These are phyloP conservation scores for Hippocampus zosterae DNA, from an alignment of 2,113 vertebrate species.

Conservation along the genomic window DNA sequence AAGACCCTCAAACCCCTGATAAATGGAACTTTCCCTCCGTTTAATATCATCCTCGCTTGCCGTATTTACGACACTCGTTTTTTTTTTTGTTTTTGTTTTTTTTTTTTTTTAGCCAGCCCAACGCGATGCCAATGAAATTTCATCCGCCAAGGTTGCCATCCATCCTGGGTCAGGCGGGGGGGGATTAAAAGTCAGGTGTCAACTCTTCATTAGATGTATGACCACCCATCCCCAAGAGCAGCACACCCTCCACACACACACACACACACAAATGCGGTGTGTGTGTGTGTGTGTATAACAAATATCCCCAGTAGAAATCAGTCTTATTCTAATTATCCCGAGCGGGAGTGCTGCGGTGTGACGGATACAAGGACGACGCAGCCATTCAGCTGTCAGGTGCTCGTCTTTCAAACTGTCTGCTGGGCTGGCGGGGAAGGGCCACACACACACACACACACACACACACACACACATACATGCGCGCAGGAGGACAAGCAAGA, in stretches of 20 bases:
- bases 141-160: conserved; percentile 63
- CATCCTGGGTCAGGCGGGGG: conserved; percentile 33
- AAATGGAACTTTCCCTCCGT: conserved; percentile 69
- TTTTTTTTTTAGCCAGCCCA: conserved; percentile 26
- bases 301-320: conserved; percentile 46
- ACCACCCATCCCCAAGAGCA: conserved; percentile 12
- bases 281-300: conserved; percentile 23
- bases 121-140: conserved; percentile 51
- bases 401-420: conserved; percentile 53
- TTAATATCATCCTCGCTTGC: conserved; percentile 59
- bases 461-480: neutral
- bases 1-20: conserved; percentile 60
- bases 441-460: neutral
- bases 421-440: conserved; percentile 12
- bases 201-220: conserved; percentile 54
- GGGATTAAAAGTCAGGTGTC: conserved; percentile 57
- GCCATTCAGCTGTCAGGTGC: conserved; percentile 48
- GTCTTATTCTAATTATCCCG: conserved; percentile 67
- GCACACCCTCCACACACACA: conserved; percentile 6
- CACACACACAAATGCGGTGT: neutral
- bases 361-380: conserved; percentile 68
- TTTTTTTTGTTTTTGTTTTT: too few relatives aligned
- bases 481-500: conserved; percentile 7
- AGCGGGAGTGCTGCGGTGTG: conserved; percentile 40
- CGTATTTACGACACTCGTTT: conserved; percentile 58